Conservation (phyloP, 2,113 vertebrate genomes). For the Phainopepla nitens region DNA sequence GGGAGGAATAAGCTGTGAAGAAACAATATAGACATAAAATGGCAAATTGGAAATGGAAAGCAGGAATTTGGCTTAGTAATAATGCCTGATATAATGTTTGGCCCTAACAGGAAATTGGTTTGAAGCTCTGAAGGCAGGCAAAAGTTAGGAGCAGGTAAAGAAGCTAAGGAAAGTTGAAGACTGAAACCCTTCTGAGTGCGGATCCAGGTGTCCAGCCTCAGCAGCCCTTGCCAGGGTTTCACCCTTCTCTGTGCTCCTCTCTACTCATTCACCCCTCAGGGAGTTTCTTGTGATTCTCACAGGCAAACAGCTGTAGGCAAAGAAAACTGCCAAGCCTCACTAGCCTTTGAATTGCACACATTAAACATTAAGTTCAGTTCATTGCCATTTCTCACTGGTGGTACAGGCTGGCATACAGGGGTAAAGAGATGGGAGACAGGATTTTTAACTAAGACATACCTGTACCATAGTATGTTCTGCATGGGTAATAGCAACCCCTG, state of each 20-base stretch:
- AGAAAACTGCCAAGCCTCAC: not conserved
- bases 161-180: not conserved
- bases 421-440: not conserved
- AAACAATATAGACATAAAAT: not conserved
- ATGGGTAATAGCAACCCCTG: slow-evolving; percentile 89
- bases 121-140: not conserved
- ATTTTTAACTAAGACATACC: slow-evolving; percentile 67
- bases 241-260: not conserved
- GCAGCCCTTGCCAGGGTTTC: not conserved
- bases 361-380: not conserved
- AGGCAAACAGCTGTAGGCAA: not conserved
- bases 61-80: not conserved
- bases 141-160: not conserved
- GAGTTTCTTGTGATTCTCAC: not conserved
- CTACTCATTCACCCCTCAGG: not conserved
- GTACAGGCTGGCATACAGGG: not conserved
- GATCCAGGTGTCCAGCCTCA: not conserved
- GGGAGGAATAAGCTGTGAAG: not conserved
- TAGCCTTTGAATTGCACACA: not conserved
- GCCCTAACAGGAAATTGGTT: not conserved
- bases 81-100: not conserved
- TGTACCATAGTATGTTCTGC: slow-evolving; percentile 88
- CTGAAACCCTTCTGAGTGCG: not conserved
- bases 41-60: not conserved
- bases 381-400: not conserved